Percentiles rank a stretch among this genome's conserved stretches.
Conservation (phyloP, 2,113 vertebrate species). For the Ameiurus melas region DNA sequence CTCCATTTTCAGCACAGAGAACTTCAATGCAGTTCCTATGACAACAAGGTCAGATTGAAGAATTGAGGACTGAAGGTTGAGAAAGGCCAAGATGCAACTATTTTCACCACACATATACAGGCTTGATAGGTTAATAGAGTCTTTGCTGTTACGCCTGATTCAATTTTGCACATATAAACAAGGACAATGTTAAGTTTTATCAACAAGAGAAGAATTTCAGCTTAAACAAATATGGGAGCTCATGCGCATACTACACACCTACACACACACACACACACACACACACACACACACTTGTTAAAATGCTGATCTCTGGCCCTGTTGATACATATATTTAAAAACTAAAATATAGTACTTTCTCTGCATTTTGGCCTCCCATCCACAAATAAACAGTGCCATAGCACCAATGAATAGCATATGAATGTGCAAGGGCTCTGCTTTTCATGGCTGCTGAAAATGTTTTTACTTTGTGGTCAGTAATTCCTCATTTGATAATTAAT, state of each 20-base stretch:
- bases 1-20: neutral
- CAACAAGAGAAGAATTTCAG: neutral
- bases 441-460: neutral
- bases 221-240: neutral
- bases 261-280: neutral
- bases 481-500: neutral
- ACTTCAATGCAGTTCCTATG: slow-evolving; percentile 28
- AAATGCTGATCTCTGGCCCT: neutral
- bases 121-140: neutral
- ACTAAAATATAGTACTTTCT: neutral
- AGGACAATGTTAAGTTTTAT: neutral
- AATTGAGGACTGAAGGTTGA: slow-evolving; percentile 1
- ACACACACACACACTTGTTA: neutral
- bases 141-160: neutral
- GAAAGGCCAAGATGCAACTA: neutral
- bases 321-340: neutral
- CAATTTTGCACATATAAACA: neutral
- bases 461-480: neutral
- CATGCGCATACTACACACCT: neutral
- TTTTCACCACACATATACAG: neutral
- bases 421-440: neutral
- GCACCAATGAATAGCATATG: neutral
- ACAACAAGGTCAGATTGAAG: slow-evolving; percentile 18
- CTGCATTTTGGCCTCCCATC: neutral
- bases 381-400: neutral